Evolutionary conservation across 2,888 invertebrate genomes (phyloP).

Genomic region (Lottia gigantea): DNA sequence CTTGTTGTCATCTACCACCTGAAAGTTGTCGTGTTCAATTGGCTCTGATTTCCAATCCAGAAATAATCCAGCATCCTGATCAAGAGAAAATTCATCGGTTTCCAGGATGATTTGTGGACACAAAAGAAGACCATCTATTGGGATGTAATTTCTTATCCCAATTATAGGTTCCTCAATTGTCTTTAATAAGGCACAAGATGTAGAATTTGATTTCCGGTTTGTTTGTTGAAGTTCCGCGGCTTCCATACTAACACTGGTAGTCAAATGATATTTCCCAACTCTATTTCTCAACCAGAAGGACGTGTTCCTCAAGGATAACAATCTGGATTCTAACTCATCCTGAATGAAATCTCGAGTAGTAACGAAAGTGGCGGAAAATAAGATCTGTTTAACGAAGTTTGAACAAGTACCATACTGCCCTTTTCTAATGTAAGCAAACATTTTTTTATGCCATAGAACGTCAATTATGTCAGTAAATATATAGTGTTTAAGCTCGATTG

Average conservation of each 20-base stretch:
- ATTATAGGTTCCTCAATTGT: not conserved
- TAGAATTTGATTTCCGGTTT: not conserved
- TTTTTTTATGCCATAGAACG: no score
- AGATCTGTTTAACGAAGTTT: conserved; percentile 16
- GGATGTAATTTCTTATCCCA: conserved; percentile 13
- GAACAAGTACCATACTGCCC: conserved; percentile 23
- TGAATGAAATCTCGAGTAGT: conserved; percentile 15
- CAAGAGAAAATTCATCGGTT: conserved; percentile 20
- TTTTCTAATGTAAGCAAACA: conserved; percentile 32
- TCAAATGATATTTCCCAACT: conserved; percentile 19
- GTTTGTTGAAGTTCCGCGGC: not conserved
- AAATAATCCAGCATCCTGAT: not conserved
- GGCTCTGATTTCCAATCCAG: not conserved
- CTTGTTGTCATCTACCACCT: not conserved
- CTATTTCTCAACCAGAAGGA: conserved; percentile 16
- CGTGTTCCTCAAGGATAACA: conserved; percentile 17
- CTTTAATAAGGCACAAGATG: not conserved
- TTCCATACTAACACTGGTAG: conserved; percentile 8
- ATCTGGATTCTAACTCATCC: conserved; percentile 14
- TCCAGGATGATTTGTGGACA: conserved; percentile 25
- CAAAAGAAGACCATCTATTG: conserved; percentile 21
- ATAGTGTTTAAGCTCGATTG: no score
- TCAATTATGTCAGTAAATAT: no score
- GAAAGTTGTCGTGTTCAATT: not conserved
- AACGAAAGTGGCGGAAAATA: conserved; percentile 21